Percentiles rank a stretch among this genome's conserved stretches.
These are phyloP conservation scores for Papilio machaon DNA, from an alignment of 1,140 invertebrate species.

Conservation along the genomic window DNA sequence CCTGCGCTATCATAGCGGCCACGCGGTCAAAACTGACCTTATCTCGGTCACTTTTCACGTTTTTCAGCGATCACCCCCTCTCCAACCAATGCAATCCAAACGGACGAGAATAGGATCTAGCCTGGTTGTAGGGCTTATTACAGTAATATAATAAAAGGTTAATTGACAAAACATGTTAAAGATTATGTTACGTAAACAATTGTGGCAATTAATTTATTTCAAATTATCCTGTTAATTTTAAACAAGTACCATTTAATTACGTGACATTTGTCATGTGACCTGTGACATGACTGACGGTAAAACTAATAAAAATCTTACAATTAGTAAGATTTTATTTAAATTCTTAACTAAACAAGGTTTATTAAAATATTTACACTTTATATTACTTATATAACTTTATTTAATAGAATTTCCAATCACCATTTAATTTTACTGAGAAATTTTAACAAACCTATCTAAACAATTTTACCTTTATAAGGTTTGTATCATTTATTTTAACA, in stretches of 20 bases:
- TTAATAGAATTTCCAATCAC: too few relatives aligned
- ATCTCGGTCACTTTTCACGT: constrained; percentile 73
- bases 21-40: constrained; percentile 60
- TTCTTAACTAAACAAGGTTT: too few relatives aligned
- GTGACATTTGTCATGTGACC: neutral
- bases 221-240: neutral
- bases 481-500: too few relatives aligned
- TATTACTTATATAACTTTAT: too few relatives aligned
- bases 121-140: constrained; percentile 45
- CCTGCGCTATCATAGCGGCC: constrained; percentile 49
- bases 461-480: too few relatives aligned
- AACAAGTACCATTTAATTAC: neutral
- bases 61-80: constrained; percentile 58
- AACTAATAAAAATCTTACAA: too few relatives aligned
- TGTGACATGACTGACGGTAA: neutral
- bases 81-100: constrained; percentile 21
- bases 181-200: neutral
- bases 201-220: neutral
- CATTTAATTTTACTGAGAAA: too few relatives aligned
- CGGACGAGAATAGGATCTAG: constrained; percentile 40
- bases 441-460: too few relatives aligned
- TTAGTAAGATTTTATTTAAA: too few relatives aligned
- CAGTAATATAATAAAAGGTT: constrained; percentile 47
- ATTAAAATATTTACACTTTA: too few relatives aligned
- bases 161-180: constrained; percentile 17